Evolutionary conservation across 2,888 invertebrate species (phyloP).

Genomic region (Pteria penguin): DNA sequence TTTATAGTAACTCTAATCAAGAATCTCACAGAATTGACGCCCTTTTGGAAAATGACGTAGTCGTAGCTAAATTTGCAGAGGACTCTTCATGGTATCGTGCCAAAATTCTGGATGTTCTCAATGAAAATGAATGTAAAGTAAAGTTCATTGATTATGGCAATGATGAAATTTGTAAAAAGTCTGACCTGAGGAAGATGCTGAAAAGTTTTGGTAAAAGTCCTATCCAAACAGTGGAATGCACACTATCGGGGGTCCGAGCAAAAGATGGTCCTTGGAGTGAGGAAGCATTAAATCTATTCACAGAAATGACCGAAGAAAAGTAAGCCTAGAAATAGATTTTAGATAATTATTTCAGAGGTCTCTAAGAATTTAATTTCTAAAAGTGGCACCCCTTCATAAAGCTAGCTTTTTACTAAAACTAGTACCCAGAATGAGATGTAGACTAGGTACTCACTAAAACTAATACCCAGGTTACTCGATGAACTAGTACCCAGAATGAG

Average conservation of each 20-base stretch:
- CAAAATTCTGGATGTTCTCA: conserved; percentile 41
- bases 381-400: neutral
- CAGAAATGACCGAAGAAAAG: conserved; percentile 60
- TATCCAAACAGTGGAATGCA: conserved; percentile 70
- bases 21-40: conserved; percentile 43
- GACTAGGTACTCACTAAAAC: too few relatives aligned
- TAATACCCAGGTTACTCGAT: too few relatives aligned
- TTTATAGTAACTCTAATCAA: conserved; percentile 52
- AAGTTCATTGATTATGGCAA: conserved; percentile 78
- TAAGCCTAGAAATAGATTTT: too few relatives aligned
- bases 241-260: conserved; percentile 60
- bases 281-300: conserved; percentile 56
- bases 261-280: conserved; percentile 57
- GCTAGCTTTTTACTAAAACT: neutral
- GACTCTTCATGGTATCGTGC: conserved; percentile 75
- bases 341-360: too few relatives aligned
- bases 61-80: conserved; percentile 65
- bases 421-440: too few relatives aligned
- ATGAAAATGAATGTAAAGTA: conserved; percentile 55
- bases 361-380: too few relatives aligned
- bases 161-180: conserved; percentile 60
- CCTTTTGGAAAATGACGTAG: conserved; percentile 51
- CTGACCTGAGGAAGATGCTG: conserved; percentile 66
- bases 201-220: conserved; percentile 66
- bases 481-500: too few relatives aligned